Conservation (phyloP, 2,113 vertebrate genomes). For the Pongo pygmaeus region DNA sequence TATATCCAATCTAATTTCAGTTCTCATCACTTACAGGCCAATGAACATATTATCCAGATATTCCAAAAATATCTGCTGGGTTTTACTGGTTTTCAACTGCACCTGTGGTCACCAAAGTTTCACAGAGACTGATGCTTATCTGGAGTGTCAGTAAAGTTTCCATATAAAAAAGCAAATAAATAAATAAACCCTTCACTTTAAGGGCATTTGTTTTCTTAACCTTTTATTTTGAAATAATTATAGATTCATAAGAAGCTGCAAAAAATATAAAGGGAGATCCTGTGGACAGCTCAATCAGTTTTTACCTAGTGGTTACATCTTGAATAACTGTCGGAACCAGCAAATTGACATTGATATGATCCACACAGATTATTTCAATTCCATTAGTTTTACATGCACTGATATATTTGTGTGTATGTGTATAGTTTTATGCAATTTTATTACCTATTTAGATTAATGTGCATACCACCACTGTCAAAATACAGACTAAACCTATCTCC, state of each 20-base stretch:
- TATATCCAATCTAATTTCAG: neutral
- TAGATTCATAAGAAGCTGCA: neutral
- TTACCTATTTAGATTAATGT: neutral
- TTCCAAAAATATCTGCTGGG: neutral
- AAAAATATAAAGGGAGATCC: neutral
- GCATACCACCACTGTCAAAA: neutral
- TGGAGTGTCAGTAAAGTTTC: neutral
- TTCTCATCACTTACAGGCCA: neutral
- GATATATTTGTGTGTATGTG: neutral
- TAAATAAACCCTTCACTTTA: neutral
- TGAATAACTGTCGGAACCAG: neutral
- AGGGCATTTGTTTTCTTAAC: neutral
- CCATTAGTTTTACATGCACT: neutral
- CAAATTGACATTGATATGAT: neutral
- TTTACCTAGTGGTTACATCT: neutral
- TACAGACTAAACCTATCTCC: neutral
- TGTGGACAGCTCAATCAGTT: neutral
- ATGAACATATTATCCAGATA: neutral
- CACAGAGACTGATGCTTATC: neutral
- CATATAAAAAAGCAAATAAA: neutral
- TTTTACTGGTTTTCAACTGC: neutral
- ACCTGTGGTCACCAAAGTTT: neutral
- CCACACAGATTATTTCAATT: neutral
- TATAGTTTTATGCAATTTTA: neutral
- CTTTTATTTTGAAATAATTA: neutral